phyloP scores from a whole-genome alignment of 2,113 vertebrate species.

The Hemiscyllium ocellatum region DNA sequence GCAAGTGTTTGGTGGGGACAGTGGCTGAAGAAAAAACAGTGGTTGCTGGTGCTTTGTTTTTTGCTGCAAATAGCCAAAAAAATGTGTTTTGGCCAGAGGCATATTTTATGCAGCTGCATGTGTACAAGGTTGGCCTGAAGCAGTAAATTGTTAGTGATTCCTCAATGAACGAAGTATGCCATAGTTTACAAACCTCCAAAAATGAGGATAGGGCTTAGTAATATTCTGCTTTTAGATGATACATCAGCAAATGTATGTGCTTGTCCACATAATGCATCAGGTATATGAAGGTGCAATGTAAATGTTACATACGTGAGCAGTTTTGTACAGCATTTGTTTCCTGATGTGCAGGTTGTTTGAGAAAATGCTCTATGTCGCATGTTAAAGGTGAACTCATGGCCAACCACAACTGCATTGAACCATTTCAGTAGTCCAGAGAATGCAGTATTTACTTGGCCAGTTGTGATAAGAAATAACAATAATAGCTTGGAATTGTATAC shows the following conservation, averaged over 20 bases:
- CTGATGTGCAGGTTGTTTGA: background rate
- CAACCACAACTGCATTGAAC: background rate
- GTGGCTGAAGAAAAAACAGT: background rate
- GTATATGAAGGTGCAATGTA: background rate
- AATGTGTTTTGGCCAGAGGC: background rate
- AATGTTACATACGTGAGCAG: too few relatives aligned
- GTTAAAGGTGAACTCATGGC: background rate
- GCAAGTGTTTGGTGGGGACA: background rate
- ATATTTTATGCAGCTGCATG: background rate
- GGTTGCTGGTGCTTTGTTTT: background rate
- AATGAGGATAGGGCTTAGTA: background rate
- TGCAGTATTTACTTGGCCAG: background rate
- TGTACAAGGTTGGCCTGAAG: background rate
- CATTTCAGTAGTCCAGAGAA: background rate
- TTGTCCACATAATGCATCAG: background rate
- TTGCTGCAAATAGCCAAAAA: background rate
- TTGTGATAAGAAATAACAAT: slow-evolving; percentile 6
- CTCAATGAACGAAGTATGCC: background rate
- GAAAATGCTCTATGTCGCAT: background rate
- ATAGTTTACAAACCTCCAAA: background rate
- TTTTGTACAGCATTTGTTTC: background rate
- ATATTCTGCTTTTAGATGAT: background rate
- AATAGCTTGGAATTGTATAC: background rate
- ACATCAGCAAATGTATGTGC: too few relatives aligned
- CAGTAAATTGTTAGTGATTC: background rate